Conservation (phyloP, 1,140 invertebrate genomes). For the Tetramorium simillimum region DNA sequence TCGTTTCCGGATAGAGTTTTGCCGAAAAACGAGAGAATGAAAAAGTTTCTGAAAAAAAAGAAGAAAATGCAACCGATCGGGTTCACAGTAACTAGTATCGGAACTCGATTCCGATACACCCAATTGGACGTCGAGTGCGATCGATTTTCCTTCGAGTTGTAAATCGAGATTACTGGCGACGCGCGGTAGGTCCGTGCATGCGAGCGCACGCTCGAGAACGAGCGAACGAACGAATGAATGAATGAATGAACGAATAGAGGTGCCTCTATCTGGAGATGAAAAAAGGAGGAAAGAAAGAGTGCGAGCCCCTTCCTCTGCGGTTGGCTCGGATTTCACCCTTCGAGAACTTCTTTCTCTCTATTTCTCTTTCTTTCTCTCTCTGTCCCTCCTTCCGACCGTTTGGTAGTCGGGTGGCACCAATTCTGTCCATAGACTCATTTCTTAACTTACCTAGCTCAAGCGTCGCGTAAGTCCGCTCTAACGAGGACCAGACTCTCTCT, state of each 20-base stretch:
- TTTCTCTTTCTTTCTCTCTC: neutral
- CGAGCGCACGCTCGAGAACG: slow-evolving; percentile 45
- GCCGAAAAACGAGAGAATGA: neutral
- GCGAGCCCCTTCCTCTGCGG: neutral
- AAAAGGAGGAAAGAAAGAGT: slow-evolving; percentile 5
- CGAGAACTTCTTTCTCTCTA: slow-evolving; percentile 18
- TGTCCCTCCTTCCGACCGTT: neutral
- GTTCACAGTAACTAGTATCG: slow-evolving; percentile 20
- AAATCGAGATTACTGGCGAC: slow-evolving; percentile 63
- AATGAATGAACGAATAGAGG: slow-evolving; percentile 48
- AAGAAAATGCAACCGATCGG: neutral
- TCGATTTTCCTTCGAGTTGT: slow-evolving; percentile 60
- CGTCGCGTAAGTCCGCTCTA: slow-evolving; percentile 36
- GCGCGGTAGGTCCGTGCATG: slow-evolving; percentile 63
- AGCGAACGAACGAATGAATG: slow-evolving; percentile 18
- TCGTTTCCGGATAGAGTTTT: neutral
- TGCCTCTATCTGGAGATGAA: slow-evolving; percentile 42
- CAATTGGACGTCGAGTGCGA: slow-evolving; percentile 58
- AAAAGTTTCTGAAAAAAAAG: neutral
- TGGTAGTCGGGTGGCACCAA: slow-evolving; percentile 10
- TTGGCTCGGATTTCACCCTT: slow-evolving; percentile 42
- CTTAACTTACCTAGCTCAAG: slow-evolving; percentile 46
- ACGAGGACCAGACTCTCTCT: slow-evolving; percentile 1
- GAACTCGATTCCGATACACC: slow-evolving; percentile 25
- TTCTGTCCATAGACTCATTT: neutral